Conservation (phyloP, 2,888 invertebrate genomes). For the Hartigia nigra region DNA sequence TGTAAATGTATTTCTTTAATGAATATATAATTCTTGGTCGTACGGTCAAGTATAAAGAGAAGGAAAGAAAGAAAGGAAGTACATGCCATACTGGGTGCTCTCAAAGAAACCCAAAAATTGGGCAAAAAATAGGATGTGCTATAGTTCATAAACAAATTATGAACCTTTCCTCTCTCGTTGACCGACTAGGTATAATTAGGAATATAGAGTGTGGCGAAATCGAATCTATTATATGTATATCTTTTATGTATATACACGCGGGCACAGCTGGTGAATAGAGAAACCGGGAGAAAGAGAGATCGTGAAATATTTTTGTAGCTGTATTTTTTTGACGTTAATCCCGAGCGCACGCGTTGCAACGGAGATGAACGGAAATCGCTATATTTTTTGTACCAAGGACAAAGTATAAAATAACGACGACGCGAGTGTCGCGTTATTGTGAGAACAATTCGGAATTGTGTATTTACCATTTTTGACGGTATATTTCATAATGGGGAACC, state of each 20-base stretch:
- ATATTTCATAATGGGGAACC: background rate
- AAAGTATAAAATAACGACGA: background rate
- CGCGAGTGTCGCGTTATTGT: background rate
- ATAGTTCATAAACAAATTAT: background rate
- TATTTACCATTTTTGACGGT: background rate
- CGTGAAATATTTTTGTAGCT: background rate
- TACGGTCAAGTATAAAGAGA: background rate
- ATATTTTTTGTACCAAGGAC: background rate
- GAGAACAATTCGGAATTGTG: background rate
- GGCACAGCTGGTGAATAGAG: background rate
- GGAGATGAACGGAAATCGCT: background rate
- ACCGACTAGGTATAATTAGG: background rate
- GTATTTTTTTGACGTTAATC: background rate
- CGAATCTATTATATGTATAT: background rate
- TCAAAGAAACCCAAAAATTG: background rate
- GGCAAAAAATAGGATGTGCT: background rate
- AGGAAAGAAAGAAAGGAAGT: background rate
- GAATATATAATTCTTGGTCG: background rate
- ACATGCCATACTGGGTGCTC: background rate
- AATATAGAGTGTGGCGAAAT: background rate
- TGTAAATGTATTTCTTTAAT: background rate
- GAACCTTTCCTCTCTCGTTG: background rate
- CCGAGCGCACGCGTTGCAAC: background rate
- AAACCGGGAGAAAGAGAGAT: background rate
- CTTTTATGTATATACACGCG: background rate